These are phyloP conservation scores for Scolanthus callimorphus DNA, from an alignment of 92 coral and sea anemone genomes.

Conservation along the genomic window DNA sequence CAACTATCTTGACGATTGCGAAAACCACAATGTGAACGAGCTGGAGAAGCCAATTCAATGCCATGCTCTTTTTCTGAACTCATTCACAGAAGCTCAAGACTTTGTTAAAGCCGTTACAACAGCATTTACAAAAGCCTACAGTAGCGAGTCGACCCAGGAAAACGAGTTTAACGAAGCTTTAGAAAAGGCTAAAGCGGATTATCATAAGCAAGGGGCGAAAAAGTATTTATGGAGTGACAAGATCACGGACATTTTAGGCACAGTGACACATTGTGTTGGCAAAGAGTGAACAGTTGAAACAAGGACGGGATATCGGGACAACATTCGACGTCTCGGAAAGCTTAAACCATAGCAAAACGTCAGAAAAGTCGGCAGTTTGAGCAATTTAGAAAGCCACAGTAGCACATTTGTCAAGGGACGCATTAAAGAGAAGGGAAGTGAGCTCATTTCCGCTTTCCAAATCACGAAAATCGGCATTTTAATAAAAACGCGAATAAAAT, in stretches of 20 bases:
- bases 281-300: neutral
- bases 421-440: too few species aligned
- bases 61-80: slow-evolving; percentile 46
- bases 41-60: slow-evolving; percentile 31
- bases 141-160: neutral
- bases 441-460: too few species aligned
- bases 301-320: too few species aligned
- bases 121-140: slow-evolving; percentile 54
- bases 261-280: neutral
- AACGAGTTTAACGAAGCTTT: neutral
- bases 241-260: slow-evolving; percentile 1
- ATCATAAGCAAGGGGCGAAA: neutral
- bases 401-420: too few species aligned
- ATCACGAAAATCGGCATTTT: too few species aligned
- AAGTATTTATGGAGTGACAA: neutral
- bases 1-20: slow-evolving; percentile 30
- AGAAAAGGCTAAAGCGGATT: neutral
- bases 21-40: too few species aligned
- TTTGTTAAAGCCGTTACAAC: slow-evolving; percentile 51
- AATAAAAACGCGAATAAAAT: too few species aligned
- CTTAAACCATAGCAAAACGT: too few species aligned
- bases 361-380: too few species aligned
- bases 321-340: too few species aligned
- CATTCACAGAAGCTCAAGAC: slow-evolving; percentile 44
- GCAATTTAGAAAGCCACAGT: too few species aligned